Evolutionary conservation across 1,140 invertebrate species (phyloP).

Genomic region (Eurosta solidaginis): DNA sequence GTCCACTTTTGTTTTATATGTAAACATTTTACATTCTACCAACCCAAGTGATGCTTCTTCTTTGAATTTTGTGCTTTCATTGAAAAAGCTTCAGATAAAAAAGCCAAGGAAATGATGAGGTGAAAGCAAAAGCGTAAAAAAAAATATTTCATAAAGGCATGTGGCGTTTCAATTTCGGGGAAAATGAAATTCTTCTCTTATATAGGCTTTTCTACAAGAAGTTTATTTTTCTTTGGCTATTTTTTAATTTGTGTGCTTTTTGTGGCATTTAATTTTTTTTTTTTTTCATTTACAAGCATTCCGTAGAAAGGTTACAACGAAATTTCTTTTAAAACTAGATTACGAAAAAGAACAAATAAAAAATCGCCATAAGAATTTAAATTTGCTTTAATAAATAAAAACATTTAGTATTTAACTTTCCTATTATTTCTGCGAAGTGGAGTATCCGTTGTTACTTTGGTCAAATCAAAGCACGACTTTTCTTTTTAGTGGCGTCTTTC

Average conservation of each 20-base stretch:
- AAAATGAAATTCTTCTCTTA: not conserved
- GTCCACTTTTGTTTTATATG: slow-evolving; percentile 5
- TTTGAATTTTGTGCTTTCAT: not conserved
- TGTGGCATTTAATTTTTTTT: not conserved
- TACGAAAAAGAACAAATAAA: too few species aligned
- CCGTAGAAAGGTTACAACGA: too few species aligned
- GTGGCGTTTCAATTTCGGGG: not conserved
- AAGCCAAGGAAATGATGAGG: not conserved
- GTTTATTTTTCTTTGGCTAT: not conserved
- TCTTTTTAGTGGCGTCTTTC: too few species aligned
- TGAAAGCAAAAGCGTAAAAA: not conserved
- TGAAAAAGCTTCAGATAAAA: not conserved
- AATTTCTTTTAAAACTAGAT: too few species aligned
- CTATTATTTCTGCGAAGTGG: too few species aligned
- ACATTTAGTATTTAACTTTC: too few species aligned
- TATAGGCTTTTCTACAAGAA: not conserved
- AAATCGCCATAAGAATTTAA: too few species aligned
- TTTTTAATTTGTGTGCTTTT: not conserved
- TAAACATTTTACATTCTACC: not conserved
- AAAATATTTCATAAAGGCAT: not conserved
- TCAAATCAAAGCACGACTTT: too few species aligned
- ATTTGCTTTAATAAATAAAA: too few species aligned
- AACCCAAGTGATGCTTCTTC: not conserved
- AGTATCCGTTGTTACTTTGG: too few species aligned
- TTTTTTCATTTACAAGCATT: not conserved